These are phyloP conservation scores for Caenorhabditis tropicalis DNA, from an alignment of 1,140 invertebrate genomes.

Conservation along the genomic window DNA sequence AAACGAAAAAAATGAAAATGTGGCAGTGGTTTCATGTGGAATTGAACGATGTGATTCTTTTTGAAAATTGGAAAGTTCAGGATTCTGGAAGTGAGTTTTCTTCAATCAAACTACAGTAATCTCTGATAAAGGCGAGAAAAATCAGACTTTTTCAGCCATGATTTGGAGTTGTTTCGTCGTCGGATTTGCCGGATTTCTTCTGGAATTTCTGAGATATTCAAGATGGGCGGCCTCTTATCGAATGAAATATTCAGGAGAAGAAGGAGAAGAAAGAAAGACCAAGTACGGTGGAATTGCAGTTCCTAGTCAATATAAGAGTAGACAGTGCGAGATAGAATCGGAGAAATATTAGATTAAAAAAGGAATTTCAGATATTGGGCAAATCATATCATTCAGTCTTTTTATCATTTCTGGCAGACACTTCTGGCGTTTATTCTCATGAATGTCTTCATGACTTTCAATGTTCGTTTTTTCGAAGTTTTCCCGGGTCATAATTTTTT, in stretches of 20 bases:
- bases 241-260: neutral
- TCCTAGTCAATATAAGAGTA: neutral
- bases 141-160: neutral
- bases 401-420: constrained; percentile 26
- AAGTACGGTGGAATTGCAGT: constrained; percentile 22
- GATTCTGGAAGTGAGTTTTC: neutral
- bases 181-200: neutral
- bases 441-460: constrained; percentile 28
- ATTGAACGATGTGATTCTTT: constrained; percentile 10
- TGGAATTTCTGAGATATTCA: constrained; percentile 32
- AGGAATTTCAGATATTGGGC: neutral
- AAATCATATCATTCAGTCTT: neutral
- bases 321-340: neutral
- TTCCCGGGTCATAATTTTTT: neutral
- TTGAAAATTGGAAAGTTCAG: constrained; percentile 6
- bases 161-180: constrained; percentile 16
- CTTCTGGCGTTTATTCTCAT: neutral
- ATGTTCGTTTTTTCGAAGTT: neutral
- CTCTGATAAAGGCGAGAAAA: neutral
- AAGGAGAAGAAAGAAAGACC: neutral
- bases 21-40: constrained; percentile 32
- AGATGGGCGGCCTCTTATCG: neutral
- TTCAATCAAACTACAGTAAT: neutral
- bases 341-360: neutral
- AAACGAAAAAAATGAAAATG: neutral